phyloP scores from a whole-genome alignment of 2,113 vertebrate species.

The Acrocephalus kingi region DNA sequence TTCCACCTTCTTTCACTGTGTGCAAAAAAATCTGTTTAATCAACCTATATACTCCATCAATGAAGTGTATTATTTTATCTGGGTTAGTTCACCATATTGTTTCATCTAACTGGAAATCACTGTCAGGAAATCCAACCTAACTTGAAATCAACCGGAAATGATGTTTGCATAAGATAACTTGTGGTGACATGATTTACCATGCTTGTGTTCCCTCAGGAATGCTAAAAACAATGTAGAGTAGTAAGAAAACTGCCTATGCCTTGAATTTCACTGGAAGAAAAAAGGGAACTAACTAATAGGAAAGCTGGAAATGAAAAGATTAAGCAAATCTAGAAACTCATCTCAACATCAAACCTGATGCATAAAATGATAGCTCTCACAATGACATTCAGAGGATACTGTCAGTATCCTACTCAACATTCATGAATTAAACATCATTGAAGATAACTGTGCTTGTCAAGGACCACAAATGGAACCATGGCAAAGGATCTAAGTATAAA shows the following conservation, averaged over 20 bases:
- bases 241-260: neutral
- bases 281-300: neutral
- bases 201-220: neutral
- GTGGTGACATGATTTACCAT: neutral
- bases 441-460: neutral
- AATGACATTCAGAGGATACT: neutral
- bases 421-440: conserved; percentile 23
- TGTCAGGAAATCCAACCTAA: neutral
- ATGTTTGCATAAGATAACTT: neutral
- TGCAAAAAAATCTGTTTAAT: neutral
- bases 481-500: neutral
- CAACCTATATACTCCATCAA: neutral
- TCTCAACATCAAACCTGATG: neutral
- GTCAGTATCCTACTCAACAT: neutral
- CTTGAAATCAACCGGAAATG: neutral
- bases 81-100: neutral
- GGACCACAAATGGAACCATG: neutral
- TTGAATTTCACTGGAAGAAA: neutral
- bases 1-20: neutral
- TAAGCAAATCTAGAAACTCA: neutral
- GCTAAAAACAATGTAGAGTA: neutral
- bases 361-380: neutral
- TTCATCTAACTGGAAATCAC: conserved; percentile 3
- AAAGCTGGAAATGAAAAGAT: neutral
- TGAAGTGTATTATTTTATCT: neutral